Conservation (phyloP, 2,888 invertebrate species). For the Coelopa pilipes region DNA sequence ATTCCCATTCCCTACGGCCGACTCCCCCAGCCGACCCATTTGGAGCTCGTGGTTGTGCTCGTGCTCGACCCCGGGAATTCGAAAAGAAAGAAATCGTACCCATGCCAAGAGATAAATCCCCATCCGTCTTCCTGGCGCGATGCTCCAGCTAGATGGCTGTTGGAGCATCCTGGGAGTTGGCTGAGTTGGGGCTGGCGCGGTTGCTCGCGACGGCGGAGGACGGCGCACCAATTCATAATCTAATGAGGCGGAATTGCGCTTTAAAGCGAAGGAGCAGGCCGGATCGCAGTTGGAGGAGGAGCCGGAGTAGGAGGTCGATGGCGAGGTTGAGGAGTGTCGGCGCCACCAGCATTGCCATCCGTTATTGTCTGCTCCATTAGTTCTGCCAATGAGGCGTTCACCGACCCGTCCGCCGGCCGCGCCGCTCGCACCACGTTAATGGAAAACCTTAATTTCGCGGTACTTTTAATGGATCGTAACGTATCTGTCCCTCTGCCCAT, state of each 20-base stretch:
- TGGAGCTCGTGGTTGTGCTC: too few species aligned
- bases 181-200: neutral
- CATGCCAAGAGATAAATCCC: conserved; percentile 29
- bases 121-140: neutral
- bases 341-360: neutral
- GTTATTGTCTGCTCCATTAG: conserved; percentile 39
- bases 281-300: too few species aligned
- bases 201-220: neutral
- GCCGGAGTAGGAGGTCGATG: too few species aligned
- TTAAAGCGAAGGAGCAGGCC: neutral
- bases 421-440: neutral
- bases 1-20: neutral
- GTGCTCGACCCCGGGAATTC: neutral
- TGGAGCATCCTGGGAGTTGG: neutral
- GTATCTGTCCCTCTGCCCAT: too few species aligned
- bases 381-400: conserved; percentile 34
- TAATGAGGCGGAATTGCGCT: conserved; percentile 38
- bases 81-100: conserved; percentile 1
- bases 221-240: conserved; percentile 29
- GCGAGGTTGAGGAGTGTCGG: neutral
- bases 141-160: neutral
- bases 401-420: neutral
- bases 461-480: neutral
- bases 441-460: conserved; percentile 2
- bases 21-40: too few species aligned